Percentiles rank a stretch among this genome's conserved stretches.
Evolutionary conservation across 1,140 invertebrate species (phyloP).

Genomic region (Rhagoletis pomonella): DNA sequence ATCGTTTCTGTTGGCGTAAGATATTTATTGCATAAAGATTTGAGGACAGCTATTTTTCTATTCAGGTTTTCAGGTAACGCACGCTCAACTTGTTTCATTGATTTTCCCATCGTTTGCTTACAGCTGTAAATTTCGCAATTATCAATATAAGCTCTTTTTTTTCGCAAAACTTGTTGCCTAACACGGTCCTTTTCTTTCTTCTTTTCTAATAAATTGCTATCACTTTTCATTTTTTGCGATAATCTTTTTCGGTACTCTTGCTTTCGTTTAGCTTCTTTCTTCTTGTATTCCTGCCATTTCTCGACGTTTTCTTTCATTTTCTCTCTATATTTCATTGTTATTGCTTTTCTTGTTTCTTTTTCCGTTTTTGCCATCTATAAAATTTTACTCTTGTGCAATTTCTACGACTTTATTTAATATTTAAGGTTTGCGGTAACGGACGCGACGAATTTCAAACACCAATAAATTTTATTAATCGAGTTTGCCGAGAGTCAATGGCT

Average conservation of each 20-base stretch:
- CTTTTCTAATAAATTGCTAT: neutral
- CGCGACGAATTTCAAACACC: constrained; percentile 9
- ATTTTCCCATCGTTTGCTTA: neutral
- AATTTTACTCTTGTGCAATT: neutral
- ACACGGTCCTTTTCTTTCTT: constrained; percentile 21
- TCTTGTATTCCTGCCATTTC: no score
- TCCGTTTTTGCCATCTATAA: neutral
- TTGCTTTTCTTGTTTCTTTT: neutral
- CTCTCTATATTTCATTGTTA: neutral
- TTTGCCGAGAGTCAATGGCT: neutral
- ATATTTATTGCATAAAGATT: no score
- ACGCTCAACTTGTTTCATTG: neutral
- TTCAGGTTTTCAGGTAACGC: constrained; percentile 8
- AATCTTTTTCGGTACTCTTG: neutral
- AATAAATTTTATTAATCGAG: neutral
- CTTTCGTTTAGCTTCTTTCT: no score
- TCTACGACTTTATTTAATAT: neutral
- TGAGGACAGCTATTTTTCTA: constrained; percentile 1
- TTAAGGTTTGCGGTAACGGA: neutral
- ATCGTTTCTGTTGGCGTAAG: no score
- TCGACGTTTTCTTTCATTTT: no score
- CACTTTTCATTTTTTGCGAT: constrained; percentile 1
- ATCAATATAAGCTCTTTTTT: neutral
- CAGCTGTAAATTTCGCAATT: neutral
- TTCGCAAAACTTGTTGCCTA: neutral